Percentiles rank a stretch among this genome's conserved stretches.
phyloP scores from a whole-genome alignment of 2,113 vertebrate genomes.

The Meriones unguiculatus region DNA sequence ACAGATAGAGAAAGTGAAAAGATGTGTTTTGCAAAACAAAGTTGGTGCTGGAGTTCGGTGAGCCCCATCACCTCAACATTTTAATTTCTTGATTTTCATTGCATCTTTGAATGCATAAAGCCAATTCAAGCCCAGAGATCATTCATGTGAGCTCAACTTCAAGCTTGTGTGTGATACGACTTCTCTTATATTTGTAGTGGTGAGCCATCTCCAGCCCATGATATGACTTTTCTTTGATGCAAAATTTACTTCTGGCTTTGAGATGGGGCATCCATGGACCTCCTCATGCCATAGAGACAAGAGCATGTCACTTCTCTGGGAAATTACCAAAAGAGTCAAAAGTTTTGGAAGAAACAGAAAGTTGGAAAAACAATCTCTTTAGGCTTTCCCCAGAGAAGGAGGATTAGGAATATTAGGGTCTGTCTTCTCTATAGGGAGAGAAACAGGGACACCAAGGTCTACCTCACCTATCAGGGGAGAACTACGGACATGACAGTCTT shows the following conservation, averaged over 20 bases:
- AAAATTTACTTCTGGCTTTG: not conserved
- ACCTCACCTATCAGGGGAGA: not conserved
- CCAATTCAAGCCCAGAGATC: not conserved
- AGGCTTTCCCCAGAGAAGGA: not conserved
- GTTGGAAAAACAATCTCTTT: not conserved
- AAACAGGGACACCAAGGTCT: not conserved
- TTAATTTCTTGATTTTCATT: not conserved
- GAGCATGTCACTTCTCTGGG: not conserved
- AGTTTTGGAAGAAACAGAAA: not conserved
- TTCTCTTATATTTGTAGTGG: not conserved
- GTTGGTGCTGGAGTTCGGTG: not conserved
- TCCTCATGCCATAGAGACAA: too few relatives aligned
- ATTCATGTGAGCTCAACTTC: not conserved
- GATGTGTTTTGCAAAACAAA: not conserved
- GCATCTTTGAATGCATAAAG: constrained; percentile 20
- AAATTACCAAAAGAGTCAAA: constrained; percentile 22
- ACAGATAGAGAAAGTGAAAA: not conserved
- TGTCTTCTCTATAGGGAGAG: not conserved
- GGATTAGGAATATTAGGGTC: not conserved
- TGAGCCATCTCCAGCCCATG: not conserved
- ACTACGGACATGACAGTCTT: not conserved
- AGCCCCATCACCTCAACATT: not conserved
- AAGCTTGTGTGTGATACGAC: not conserved
- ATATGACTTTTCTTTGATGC: not conserved
- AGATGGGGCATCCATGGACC: not conserved